Percentiles rank a stretch among this genome's conserved stretches.
Conservation (phyloP, 2,113 vertebrate species). For the Litocranius walleri region DNA sequence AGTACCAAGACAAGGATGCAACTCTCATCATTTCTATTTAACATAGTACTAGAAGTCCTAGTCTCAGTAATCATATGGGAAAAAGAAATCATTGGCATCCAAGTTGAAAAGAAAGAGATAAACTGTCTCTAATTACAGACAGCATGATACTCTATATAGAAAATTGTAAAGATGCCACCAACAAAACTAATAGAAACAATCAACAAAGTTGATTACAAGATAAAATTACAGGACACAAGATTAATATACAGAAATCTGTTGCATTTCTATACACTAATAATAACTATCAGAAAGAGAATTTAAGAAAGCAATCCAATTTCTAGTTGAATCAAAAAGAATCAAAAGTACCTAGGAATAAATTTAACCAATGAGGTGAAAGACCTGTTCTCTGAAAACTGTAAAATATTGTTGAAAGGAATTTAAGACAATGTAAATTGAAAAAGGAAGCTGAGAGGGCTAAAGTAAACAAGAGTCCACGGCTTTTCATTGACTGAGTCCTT, state of each 20-base stretch:
- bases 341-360: too few species aligned
- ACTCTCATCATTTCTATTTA: not conserved
- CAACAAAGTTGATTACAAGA: not conserved
- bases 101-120: not conserved
- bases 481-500: not conserved
- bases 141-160: not conserved
- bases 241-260: too few species aligned
- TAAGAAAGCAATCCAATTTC: too few species aligned
- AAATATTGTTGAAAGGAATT: too few species aligned
- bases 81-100: not conserved
- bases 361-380: too few species aligned
- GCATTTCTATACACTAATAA: too few species aligned
- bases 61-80: fast-evolving
- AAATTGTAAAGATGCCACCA: not conserved
- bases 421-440: not conserved
- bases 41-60: not conserved
- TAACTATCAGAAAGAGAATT: too few species aligned
- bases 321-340: too few species aligned
- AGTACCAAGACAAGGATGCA: not conserved
- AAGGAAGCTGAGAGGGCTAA: not conserved
- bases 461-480: not conserved
- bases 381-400: too few species aligned
- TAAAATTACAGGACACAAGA: too few species aligned
- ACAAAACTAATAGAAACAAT: not conserved
- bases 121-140: not conserved